phyloP scores from a whole-genome alignment of 2,888 invertebrate genomes.

The Dichetophora obliterata region DNA sequence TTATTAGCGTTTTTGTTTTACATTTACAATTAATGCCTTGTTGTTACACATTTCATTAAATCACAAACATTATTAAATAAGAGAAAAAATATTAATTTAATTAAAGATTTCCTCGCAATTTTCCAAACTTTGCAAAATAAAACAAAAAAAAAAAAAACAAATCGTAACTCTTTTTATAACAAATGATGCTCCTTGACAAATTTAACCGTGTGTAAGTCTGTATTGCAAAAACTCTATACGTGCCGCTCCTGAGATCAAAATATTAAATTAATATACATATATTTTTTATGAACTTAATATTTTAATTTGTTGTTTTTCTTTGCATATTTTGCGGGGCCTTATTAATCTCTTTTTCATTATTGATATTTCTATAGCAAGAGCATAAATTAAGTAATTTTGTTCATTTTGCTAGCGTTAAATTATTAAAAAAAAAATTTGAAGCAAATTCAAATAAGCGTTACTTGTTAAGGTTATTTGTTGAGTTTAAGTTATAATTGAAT shows the following conservation, averaged over 20 bases:
- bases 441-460: neutral
- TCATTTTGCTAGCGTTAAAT: neutral
- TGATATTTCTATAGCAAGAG: neutral
- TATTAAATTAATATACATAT: conserved; percentile 34
- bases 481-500: conserved; percentile 50
- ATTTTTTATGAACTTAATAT: conserved; percentile 37
- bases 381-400: neutral
- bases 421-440: neutral
- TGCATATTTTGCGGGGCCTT: conserved; percentile 25
- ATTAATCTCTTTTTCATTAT: conserved; percentile 29
- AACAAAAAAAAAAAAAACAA: conserved; percentile 17
- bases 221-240: conserved; percentile 19
- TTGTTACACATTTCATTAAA: neutral
- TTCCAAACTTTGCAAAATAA: conserved; percentile 3
- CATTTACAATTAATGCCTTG: conserved; percentile 18
- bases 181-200: neutral
- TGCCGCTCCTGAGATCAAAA: conserved; percentile 45
- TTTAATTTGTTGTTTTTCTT: conserved; percentile 43
- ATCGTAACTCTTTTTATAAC: neutral
- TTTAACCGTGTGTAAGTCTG: neutral
- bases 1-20: conserved; percentile 12
- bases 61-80: conserved; percentile 6
- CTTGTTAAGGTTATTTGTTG: conserved; percentile 46
- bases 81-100: neutral
- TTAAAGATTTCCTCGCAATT: neutral